Evolutionary conservation across 2,113 vertebrate species (phyloP).

Genomic region (Poecile atricapillus): DNA sequence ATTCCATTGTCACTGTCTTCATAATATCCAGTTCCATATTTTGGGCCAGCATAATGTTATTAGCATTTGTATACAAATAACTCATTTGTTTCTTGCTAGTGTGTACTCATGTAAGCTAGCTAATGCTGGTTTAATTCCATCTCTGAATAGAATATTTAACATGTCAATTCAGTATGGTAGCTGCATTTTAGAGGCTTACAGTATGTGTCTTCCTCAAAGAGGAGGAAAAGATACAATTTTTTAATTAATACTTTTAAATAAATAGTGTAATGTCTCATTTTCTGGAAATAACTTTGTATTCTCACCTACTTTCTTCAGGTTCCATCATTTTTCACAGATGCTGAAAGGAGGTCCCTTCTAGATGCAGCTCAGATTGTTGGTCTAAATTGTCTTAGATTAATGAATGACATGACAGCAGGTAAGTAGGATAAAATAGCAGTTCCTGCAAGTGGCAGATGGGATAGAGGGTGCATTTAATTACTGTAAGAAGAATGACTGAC

Average conservation of each 20-base stretch:
- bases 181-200: neutral
- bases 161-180: neutral
- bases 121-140: neutral
- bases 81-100: neutral
- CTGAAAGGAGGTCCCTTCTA: slow-evolving; percentile 79
- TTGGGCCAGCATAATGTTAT: neutral
- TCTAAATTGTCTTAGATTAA: slow-evolving; percentile 79
- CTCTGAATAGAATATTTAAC: neutral
- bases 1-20: neutral
- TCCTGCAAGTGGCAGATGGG: neutral
- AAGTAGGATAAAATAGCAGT: neutral
- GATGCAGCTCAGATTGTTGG: slow-evolving; percentile 82
- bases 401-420: slow-evolving; percentile 86
- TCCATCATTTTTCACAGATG: slow-evolving; percentile 83
- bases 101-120: neutral
- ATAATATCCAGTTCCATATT: neutral
- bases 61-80: neutral
- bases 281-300: neutral
- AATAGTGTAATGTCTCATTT: neutral
- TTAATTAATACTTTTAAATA: neutral
- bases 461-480: neutral
- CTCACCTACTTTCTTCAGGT: slow-evolving; percentile 59
- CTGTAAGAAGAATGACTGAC: neutral
- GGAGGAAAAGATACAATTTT: neutral
- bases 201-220: neutral